Base-by-base conservation (phyloP, 2,113 vertebrate genomes). In the Colossoma macropomum region DNA sequence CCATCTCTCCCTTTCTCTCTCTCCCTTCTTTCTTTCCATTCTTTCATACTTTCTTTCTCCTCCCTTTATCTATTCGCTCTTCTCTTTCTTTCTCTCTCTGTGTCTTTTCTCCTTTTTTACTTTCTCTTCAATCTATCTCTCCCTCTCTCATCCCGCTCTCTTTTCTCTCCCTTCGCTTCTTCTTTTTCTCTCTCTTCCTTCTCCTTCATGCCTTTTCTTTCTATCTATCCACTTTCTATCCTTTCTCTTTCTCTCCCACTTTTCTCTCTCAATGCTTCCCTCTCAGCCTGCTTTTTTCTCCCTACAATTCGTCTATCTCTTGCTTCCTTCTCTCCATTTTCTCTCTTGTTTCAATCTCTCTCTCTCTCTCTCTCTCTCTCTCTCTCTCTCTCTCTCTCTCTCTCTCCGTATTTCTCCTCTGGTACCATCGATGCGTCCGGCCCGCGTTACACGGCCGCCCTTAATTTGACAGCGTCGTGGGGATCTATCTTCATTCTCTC, bases 401-500 rank as follows among this genome's bases (percentile, higher is more conserved):
- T 60, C 72, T 30, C 72, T 89, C 66, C 90, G 88, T 88, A 60
- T 77, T 90, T 91, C 87, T 86, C 87, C 92, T 93, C 90, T 71
- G 86, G 90, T 93, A 92, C 90, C 90, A 41, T 94, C 94, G 89
- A 93, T 84, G 95, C 96, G 95, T 95, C 95, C 93, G 94, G 91
- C 86, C 92, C 86, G 90, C 88, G 75, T 86, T 87, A 93, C 88
- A 80, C 79, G 77, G 84, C 94, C 96, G 96, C 95, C 96, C 97
- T 96, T 97, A 97, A 98, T 97, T 96, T 97, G 97, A 97, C 96
- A 97, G 95, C 96, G 97, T 97, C 96, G 96, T 92, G 88, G 93
- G 94, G 94, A 97, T 98, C 96, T 94, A 96, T 99, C 97, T 99
- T 98, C 97, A 98, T 98, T 98, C 97, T 97, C 96, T 97, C 95